These are phyloP conservation scores for Amazona guildingii DNA, from an alignment of 2,113 vertebrate species.

Conservation along the genomic window DNA sequence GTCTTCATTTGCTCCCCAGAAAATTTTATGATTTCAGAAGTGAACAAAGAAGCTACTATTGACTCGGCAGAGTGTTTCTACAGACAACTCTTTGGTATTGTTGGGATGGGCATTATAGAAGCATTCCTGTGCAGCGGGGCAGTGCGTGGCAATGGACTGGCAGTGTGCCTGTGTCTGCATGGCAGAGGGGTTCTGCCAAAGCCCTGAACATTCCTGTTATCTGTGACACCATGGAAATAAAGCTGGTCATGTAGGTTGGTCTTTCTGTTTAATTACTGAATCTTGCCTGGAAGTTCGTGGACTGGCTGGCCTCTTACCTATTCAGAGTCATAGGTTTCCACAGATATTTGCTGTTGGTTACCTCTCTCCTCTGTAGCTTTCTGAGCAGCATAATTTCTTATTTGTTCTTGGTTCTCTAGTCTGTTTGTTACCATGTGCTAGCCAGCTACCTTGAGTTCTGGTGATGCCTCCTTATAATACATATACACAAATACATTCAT, in stretches of 20 bases:
- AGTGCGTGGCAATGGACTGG: neutral
- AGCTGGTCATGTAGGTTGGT: neutral
- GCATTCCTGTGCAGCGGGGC: neutral
- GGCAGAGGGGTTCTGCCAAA: neutral
- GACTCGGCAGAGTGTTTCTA: neutral
- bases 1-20: neutral
- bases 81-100: accelerated
- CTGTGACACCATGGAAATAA: neutral
- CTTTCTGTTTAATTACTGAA: neutral
- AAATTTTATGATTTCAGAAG: neutral
- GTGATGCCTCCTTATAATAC: neutral
- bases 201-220: neutral
- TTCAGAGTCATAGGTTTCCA: neutral
- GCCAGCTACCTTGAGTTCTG: neutral
- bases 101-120: neutral
- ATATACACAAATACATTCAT: neutral
- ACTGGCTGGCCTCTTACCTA: neutral
- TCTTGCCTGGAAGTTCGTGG: neutral
- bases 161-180: neutral
- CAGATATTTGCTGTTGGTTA: neutral
- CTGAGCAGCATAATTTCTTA: neutral
- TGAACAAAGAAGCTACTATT: neutral
- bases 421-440: neutral
- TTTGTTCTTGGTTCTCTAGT: neutral
- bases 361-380: neutral